Evolutionary conservation across 2,888 invertebrate genomes (phyloP).

Genomic region (Coelopa pilipes): DNA sequence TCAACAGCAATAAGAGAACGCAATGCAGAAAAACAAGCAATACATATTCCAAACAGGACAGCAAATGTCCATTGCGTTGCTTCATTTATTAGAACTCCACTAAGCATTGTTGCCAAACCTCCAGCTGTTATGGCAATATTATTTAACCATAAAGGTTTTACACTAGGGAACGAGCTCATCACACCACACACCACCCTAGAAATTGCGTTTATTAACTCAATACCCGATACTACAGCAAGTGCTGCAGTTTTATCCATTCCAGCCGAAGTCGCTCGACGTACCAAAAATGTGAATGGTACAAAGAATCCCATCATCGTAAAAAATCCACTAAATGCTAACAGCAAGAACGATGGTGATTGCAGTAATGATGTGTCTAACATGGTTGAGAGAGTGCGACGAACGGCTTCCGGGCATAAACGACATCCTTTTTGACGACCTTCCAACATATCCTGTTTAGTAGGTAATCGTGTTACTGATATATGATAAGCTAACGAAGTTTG

Average conservation of each 20-base stretch:
- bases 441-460: constrained; percentile 79
- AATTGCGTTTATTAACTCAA: constrained; percentile 92
- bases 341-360: constrained; percentile 85
- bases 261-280: constrained; percentile 74
- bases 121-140: constrained; percentile 88
- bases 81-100: constrained; percentile 74
- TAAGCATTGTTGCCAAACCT: constrained; percentile 88
- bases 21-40: constrained; percentile 94
- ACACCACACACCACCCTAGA: constrained; percentile 91
- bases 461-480: constrained; percentile 83
- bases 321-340: constrained; percentile 89
- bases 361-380: constrained; percentile 90
- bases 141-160: constrained; percentile 88
- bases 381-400: constrained; percentile 79
- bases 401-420: constrained; percentile 81
- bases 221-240: constrained; percentile 81
- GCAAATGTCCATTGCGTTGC: constrained; percentile 83
- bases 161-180: constrained; percentile 83
- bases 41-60: constrained; percentile 86
- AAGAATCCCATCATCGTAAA: constrained; percentile 97
- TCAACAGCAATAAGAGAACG: constrained; percentile 94
- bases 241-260: constrained; percentile 71
- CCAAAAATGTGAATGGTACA: constrained; percentile 87
- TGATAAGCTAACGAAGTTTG: constrained; percentile 84
- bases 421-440: constrained; percentile 77